Base-by-base conservation (phyloP, 92 coral and sea anemone species). In the Epizoanthus rinbou region DNA sequence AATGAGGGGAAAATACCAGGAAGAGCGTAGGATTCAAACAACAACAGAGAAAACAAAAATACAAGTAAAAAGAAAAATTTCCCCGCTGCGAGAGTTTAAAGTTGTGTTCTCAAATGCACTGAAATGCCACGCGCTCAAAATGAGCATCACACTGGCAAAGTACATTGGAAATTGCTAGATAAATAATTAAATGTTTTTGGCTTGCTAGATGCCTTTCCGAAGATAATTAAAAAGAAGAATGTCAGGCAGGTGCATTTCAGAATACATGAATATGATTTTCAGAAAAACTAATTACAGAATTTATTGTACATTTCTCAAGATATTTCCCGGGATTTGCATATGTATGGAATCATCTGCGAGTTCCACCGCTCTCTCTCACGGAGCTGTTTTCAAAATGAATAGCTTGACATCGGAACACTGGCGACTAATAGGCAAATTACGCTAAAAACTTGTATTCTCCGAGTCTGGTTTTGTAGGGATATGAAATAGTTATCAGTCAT, bases 251-350 rank as follows among this genome's bases (percentile, higher is more conserved):
- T 90, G 94, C 82, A 90, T 65, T 82, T 76, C 56, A 71, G 94
- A 79, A 83, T 88, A 90, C 65, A 88, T 90, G 94, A 90, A 90
- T 90, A 90, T 80, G 71, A 69, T 75, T 84, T 87, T 85, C 56
- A 62, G 79, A 85, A 85, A 90, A 86, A 88, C 86, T 90, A 90
- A 90, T 90, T 88, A 88, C 74, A 67, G 87, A 85, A 85, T 88
- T 90, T 88, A 89, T 89, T 91, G 92, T 87, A 91, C 93, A 91
- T 87, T 87, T 92, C 84, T 90, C 47, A 82, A 86, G 95, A 92
- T 87, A 89, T 85, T 87, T 84, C 74, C 24, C 74, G 76, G 85
- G 80, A 93, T 93, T 91, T 65, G 89, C 93, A 93, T 93, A 70
- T 86, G 90, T 93, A 88, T 91, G 50, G 84, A 13, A 84, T 89